phyloP scores from a whole-genome alignment of 2,797 vertebrate genomes.

The Darevskia mixta region DNA sequence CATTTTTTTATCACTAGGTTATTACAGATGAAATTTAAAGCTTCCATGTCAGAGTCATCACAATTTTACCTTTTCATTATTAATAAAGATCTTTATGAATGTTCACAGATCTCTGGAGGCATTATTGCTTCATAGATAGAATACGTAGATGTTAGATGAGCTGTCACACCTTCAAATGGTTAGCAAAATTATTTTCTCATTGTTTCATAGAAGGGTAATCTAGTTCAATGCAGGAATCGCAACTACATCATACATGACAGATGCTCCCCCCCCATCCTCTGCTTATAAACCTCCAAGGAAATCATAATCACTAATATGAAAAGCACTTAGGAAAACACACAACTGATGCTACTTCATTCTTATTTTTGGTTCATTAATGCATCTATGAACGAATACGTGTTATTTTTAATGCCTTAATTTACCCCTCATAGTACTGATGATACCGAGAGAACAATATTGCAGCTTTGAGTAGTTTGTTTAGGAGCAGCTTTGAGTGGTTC shows the following conservation, averaged over 20 bases:
- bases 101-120: not conserved
- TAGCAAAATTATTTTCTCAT: conserved; percentile 21
- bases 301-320: not conserved
- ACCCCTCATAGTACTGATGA: not conserved
- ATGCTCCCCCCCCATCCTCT: no score
- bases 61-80: conserved; percentile 2
- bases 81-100: conserved; percentile 10
- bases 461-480: not conserved
- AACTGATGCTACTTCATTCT: not conserved
- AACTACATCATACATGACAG: no score
- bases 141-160: conserved; percentile 7
- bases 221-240: no score
- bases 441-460: not conserved
- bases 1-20: not conserved
- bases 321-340: not conserved
- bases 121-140: conserved; percentile 20
- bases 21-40: not conserved
- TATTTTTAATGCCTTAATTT: not conserved
- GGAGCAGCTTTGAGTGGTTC: not conserved
- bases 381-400: not conserved
- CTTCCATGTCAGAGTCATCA: not conserved
- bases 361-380: not conserved
- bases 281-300: not conserved
- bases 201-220: not conserved
- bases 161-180: conserved; percentile 2